Conservation (phyloP, 2,888 invertebrate species). For the Taenaris catops region DNA sequence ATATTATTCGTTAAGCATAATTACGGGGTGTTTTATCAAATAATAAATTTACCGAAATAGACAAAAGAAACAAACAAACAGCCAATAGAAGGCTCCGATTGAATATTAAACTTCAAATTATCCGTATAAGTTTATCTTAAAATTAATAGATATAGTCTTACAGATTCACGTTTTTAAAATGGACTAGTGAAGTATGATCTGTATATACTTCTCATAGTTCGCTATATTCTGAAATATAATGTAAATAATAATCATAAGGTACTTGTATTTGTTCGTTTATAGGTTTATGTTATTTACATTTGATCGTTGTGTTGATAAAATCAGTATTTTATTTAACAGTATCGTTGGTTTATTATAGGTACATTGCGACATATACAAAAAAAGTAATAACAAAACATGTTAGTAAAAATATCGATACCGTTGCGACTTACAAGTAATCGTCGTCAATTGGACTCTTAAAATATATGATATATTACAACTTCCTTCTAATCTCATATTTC, state of each 20-base stretch:
- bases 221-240: neutral
- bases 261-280: slow-evolving; percentile 12
- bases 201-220: neutral
- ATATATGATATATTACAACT: slow-evolving; percentile 1
- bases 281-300: slow-evolving; percentile 16
- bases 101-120: no score
- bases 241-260: slow-evolving; percentile 2
- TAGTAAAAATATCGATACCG: slow-evolving; percentile 9
- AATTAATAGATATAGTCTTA: no score
- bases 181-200: slow-evolving; percentile 1
- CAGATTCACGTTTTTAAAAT: neutral
- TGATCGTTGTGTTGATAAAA: slow-evolving; percentile 1
- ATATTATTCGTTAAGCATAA: no score
- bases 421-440: slow-evolving; percentile 18
- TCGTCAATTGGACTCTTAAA: slow-evolving; percentile 11
- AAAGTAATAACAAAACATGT: slow-evolving; percentile 10
- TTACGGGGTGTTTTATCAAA: no score
- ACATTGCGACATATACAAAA: slow-evolving; percentile 9
- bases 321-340: slow-evolving; percentile 8
- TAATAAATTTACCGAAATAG: no score
- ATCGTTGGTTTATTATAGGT: slow-evolving; percentile 14
- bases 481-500: no score
- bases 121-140: no score
- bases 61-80: no score
- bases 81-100: no score